Evolutionary conservation across 2,797 vertebrate genomes (phyloP), one percentile per base, ranked within the genome.

Genomic region (Cichlasoma orientale): DNA sequence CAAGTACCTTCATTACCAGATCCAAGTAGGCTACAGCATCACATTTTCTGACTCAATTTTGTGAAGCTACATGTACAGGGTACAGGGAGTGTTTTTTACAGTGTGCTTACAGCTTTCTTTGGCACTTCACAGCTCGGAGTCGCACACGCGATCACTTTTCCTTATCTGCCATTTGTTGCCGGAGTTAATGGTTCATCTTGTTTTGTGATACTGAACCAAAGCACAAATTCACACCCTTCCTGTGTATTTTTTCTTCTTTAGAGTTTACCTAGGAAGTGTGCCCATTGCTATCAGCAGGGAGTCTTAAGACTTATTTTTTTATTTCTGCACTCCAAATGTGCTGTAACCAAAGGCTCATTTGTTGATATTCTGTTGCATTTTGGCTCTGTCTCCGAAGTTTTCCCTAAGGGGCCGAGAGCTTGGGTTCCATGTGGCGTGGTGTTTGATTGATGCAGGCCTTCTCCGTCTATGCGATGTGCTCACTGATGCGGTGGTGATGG

Each of bases 381-480:
- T 77, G 57, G 84, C 75, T 79, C 66, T n/a, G 71, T 85, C 72
- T 89, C 80, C 76, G 55, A 88, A 86, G 84, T 90, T 84, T 82
- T 66, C 83, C 91, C 78, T 44, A 33, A 80, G 86, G 86, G 86
- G 23, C 75, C 75, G 47, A 66, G 69, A 85, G 82, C 80, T 25
- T 14, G 77, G 63, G 74, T 75, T 90, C 84, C 84, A 85, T 12
- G 84, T 77, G 79, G 89, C 8, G 53, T 58, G 71, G 82, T 66
- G 82, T 92, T 89, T 94, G 91, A 92, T 92, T 89, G 88, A 94
- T 94, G 88, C 83, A 73, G 84, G 84, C 74, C 82, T 77, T 84
- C 85, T 84, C 73, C 41, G 1, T 88, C 82, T 77, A 44, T 83
- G 82, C 77, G 80, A 86, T 86, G 89, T 92, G 89, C 85, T 89